A percentile compares a stretch with the other conserved stretches of the same genome.
These are phyloP conservation scores for Nesidiocoris tenuis DNA, from an alignment of 2,888 invertebrate species.

Conservation along the genomic window DNA sequence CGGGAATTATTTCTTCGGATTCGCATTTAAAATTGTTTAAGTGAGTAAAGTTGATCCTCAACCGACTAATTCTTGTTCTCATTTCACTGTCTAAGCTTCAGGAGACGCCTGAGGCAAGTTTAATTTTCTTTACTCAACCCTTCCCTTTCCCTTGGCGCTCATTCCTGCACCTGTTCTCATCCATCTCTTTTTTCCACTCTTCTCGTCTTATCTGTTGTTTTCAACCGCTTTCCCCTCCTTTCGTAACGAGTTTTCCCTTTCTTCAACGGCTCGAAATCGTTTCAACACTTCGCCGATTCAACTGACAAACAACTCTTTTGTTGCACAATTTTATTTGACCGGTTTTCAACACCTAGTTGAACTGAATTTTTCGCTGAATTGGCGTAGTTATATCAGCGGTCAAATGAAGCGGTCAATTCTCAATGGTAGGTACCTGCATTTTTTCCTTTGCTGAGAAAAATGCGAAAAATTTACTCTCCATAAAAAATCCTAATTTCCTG, in stretches of 20 bases:
- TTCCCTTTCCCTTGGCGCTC: too few species aligned
- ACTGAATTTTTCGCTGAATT: not conserved
- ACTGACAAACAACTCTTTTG: not conserved
- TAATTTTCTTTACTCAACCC: constrained; percentile 4
- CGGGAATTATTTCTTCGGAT: too few species aligned
- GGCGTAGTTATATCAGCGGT: too few species aligned
- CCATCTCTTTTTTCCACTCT: not conserved
- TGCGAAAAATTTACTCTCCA: too few species aligned
- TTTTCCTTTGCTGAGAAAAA: too few species aligned
- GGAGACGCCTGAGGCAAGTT: not conserved
- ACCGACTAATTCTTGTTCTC: not conserved
- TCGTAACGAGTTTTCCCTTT: not conserved
- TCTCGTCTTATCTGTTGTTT: not conserved
- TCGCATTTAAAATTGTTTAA: not conserved
- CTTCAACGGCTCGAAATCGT: not conserved
- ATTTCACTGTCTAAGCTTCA: not conserved
- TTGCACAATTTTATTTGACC: not conserved
- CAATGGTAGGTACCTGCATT: too few species aligned
- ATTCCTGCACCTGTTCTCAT: too few species aligned
- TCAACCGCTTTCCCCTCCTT: not conserved
- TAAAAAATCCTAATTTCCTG: too few species aligned
- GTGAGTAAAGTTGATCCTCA: not conserved
- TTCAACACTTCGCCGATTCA: too few species aligned
- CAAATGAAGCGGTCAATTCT: too few species aligned
- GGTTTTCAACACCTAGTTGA: too few species aligned